A percentile compares a stretch with the other conserved stretches of the same genome.
These are phyloP conservation scores for Globicephala melas DNA, from an alignment of 2,113 vertebrate genomes.

Conservation along the genomic window DNA sequence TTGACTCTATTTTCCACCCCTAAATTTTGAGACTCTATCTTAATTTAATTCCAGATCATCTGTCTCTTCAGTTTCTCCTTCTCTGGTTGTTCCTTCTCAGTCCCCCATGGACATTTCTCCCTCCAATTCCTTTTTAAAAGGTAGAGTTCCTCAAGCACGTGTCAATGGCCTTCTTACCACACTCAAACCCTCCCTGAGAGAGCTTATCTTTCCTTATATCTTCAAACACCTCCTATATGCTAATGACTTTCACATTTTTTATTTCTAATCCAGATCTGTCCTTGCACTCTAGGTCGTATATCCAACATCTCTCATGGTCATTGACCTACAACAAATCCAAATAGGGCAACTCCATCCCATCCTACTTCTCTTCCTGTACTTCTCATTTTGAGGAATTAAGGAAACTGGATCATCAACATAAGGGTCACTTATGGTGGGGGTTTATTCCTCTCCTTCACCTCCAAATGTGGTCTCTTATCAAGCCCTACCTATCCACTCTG, in stretches of 20 bases:
- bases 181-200: neutral
- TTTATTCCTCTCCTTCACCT: neutral
- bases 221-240: neutral
- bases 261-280: neutral
- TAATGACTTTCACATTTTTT: neutral
- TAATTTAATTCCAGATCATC: neutral
- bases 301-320: neutral
- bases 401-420: neutral
- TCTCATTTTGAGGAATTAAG: neutral
- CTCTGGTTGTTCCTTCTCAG: neutral
- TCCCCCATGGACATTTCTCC: neutral
- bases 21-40: neutral
- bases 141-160: neutral
- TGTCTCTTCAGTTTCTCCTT: neutral
- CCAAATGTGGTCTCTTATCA: neutral
- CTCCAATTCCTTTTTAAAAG: neutral
- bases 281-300: neutral
- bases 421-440: neutral
- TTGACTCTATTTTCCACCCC: neutral
- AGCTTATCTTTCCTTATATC: neutral
- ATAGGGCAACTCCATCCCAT: neutral
- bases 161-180: neutral
- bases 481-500: rapidly evolving
- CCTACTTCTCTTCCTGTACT: neutral
- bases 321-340: neutral